These are phyloP conservation scores for Drosophila bifasciata DNA, from an alignment of 1,140 invertebrate genomes.

Conservation along the genomic window DNA sequence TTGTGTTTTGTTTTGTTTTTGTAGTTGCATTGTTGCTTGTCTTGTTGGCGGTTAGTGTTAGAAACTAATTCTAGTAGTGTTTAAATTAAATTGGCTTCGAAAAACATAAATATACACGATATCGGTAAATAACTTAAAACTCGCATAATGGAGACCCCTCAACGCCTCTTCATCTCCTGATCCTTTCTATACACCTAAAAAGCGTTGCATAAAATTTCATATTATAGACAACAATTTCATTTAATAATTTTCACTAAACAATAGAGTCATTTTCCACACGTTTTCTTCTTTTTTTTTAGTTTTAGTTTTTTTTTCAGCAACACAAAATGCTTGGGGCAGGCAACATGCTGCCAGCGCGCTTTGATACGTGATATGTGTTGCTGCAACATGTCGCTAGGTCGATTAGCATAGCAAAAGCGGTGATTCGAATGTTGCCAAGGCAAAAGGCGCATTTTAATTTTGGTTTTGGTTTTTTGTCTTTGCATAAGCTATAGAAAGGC, in stretches of 20 bases:
- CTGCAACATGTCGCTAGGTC: constrained; percentile 51
- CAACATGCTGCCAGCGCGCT: constrained; percentile 44
- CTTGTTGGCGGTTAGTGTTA: constrained; percentile 57
- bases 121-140: constrained; percentile 37
- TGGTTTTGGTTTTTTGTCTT: constrained; percentile 16
- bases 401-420: constrained; percentile 54
- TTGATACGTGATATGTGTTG: constrained; percentile 47
- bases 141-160: constrained; percentile 36
- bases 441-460: constrained; percentile 48
- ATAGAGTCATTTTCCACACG: constrained; percentile 19
- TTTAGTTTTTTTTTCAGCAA: constrained; percentile 51
- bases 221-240: constrained; percentile 75
- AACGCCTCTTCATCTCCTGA: neutral
- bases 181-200: constrained; percentile 54
- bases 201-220: constrained; percentile 69
- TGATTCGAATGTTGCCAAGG: constrained; percentile 53
- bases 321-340: constrained; percentile 48
- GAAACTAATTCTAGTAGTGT: constrained; percentile 38
- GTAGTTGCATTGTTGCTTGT: constrained; percentile 78
- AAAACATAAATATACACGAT: constrained; percentile 59
- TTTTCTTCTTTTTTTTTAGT: constrained; percentile 8
- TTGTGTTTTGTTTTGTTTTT: constrained; percentile 46
- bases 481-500: constrained; percentile 39
- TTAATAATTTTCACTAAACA: constrained; percentile 67
- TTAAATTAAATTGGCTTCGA: constrained; percentile 44